Evolutionary conservation across 2,113 vertebrate genomes (phyloP).

Genomic region (Planiliza haematocheilus): DNA sequence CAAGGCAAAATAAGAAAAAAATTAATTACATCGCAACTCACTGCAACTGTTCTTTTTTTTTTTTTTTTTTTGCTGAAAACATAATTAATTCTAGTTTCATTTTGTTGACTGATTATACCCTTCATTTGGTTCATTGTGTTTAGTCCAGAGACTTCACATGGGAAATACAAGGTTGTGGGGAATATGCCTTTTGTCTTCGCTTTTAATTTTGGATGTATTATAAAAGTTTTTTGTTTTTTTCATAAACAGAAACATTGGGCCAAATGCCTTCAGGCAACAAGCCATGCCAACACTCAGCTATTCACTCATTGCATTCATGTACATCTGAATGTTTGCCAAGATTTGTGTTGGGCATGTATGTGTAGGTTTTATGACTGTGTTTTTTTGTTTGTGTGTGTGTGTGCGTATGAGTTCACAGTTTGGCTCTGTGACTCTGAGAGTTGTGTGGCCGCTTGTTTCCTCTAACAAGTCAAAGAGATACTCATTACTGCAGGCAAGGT

Average conservation of each 20-base stretch:
- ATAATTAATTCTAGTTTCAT: background rate
- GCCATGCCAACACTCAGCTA: conserved; percentile 5
- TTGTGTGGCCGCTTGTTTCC: conserved; percentile 5
- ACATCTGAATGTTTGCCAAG: conserved; percentile 11
- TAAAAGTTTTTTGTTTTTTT: conserved; percentile 15
- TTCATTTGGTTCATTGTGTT: conserved; percentile 10
- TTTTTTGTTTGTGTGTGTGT: background rate
- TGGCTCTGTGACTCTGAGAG: conserved; percentile 14
- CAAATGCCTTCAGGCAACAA: conserved; percentile 33
- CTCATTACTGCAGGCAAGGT: conserved; percentile 45
- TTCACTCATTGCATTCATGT: conserved; percentile 7
- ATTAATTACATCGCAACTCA: too few species aligned
- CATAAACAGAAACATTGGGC: conserved; percentile 8
- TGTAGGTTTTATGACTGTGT: background rate
- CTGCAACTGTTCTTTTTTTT: background rate
- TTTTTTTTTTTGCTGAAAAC: background rate
- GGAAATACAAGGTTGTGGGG: background rate
- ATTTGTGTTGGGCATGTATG: background rate
- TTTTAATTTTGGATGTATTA: conserved; percentile 25
- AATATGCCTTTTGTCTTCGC: conserved; percentile 1
- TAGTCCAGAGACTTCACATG: conserved; percentile 2
- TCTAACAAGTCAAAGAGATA: conserved; percentile 38
- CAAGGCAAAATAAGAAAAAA: too few species aligned
- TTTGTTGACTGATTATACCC: background rate
- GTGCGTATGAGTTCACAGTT: background rate